These are phyloP conservation scores for Mormyrops boulengeri DNA, from an alignment of 2,797 vertebrate species.

Conservation along the genomic window DNA sequence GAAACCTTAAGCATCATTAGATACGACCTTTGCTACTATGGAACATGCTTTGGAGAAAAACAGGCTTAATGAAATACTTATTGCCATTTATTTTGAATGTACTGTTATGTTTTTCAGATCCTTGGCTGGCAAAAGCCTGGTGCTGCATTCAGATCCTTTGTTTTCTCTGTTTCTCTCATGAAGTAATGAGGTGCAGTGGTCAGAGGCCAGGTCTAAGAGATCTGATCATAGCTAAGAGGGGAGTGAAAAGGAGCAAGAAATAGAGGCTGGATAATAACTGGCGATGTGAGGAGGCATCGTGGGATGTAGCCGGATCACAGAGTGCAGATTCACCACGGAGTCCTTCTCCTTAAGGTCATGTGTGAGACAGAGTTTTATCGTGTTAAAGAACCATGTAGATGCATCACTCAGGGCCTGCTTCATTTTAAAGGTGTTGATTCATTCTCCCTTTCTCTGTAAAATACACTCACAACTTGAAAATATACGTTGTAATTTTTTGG, in stretches of 20 bases:
- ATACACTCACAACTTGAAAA: constrained; percentile 30
- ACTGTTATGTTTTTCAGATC: constrained; percentile 39
- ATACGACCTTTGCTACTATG: constrained; percentile 35
- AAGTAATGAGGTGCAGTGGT: constrained; percentile 34
- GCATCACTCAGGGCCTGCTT: constrained; percentile 33
- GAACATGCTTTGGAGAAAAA: background rate
- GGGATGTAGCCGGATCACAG: constrained; percentile 16
- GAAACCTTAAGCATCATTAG: background rate
- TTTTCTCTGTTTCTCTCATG: constrained; percentile 41
- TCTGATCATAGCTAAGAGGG: constrained; percentile 23
- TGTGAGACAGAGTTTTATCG: background rate
- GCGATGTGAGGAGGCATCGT: background rate
- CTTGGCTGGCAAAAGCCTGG: constrained; percentile 40
- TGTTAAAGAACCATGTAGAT: constrained; percentile 36
- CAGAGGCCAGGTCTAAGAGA: constrained; percentile 4
- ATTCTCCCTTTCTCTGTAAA: constrained; percentile 33
- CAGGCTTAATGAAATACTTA: background rate
- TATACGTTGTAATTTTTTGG: background rate
- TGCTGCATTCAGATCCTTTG: constrained; percentile 39
- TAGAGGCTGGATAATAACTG: background rate
- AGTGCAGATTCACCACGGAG: background rate
- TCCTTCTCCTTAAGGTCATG: background rate
- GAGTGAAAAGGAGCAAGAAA: background rate
- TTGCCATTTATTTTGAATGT: background rate
- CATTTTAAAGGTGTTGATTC: constrained; percentile 30